These are phyloP conservation scores for Cerastis rubricosa DNA, from an alignment of 2,888 invertebrate species.

Conservation along the genomic window DNA sequence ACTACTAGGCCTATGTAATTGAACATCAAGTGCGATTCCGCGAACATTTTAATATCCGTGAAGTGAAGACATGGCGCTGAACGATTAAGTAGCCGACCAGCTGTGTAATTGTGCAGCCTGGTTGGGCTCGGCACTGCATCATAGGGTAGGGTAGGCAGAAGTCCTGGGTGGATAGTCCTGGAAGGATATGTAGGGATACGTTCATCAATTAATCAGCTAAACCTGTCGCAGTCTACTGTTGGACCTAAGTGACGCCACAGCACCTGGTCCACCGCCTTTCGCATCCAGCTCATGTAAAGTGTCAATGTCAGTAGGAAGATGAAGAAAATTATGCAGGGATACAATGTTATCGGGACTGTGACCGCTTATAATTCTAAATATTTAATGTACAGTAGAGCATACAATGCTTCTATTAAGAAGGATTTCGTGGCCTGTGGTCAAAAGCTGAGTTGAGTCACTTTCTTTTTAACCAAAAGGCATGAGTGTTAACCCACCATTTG, in stretches of 20 bases:
- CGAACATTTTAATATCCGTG: conserved; percentile 45
- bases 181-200: no score
- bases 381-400: background rate
- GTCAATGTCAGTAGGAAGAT: background rate
- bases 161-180: background rate
- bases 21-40: conserved; percentile 68
- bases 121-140: conserved; percentile 2
- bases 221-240: background rate
- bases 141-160: conserved; percentile 4
- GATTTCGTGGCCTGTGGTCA: background rate
- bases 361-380: background rate
- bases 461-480: background rate
- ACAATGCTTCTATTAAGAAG: no score
- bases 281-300: background rate
- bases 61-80: conserved; percentile 51
- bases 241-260: background rate
- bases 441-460: background rate
- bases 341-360: background rate
- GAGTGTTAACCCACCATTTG: background rate
- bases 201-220: background rate
- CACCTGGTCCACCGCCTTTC: background rate
- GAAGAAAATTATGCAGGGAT: background rate
- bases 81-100: conserved; percentile 59
- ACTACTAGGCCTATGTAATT: conserved; percentile 1
- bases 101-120: conserved; percentile 64